Percentiles rank a stretch among this genome's conserved stretches.
These are phyloP conservation scores for Scomberomorus guttatus DNA, from an alignment of 2,797 vertebrate species.

Conservation along the genomic window DNA sequence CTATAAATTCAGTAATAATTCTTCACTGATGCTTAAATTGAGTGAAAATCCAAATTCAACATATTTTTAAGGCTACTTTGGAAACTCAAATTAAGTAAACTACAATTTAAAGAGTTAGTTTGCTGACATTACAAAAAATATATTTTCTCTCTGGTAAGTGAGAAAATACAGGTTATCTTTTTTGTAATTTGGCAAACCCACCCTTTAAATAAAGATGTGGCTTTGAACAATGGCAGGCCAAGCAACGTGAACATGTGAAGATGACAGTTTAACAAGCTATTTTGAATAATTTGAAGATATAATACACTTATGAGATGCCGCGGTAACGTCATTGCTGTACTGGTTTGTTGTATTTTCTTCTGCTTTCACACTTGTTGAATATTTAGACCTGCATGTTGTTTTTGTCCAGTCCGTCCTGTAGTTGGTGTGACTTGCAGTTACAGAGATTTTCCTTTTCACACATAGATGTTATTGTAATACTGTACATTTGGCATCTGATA, in stretches of 20 bases:
- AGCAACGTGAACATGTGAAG: constrained; percentile 9
- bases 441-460: constrained; percentile 20
- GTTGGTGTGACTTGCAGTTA: constrained; percentile 35
- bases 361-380: constrained; percentile 24
- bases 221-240: constrained; percentile 3
- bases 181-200: background rate
- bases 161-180: background rate
- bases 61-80: background rate
- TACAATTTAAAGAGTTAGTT: too few relatives aligned
- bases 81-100: background rate
- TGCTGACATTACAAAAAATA: too few relatives aligned
- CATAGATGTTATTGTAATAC: constrained; percentile 43
- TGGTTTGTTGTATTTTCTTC: constrained; percentile 59
- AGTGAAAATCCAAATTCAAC: background rate
- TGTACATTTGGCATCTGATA: constrained; percentile 41
- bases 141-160: too few relatives aligned
- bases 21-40: background rate
- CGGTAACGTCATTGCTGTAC: constrained; percentile 6
- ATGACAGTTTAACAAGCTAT: constrained; percentile 1
- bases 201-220: background rate
- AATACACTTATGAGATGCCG: constrained; percentile 41
- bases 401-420: constrained; percentile 41
- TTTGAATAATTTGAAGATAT: constrained; percentile 33
- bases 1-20: background rate
- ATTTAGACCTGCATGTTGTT: constrained; percentile 53